phyloP scores from a whole-genome alignment of 1,140 invertebrate species.

The Zaprionus africanus region DNA sequence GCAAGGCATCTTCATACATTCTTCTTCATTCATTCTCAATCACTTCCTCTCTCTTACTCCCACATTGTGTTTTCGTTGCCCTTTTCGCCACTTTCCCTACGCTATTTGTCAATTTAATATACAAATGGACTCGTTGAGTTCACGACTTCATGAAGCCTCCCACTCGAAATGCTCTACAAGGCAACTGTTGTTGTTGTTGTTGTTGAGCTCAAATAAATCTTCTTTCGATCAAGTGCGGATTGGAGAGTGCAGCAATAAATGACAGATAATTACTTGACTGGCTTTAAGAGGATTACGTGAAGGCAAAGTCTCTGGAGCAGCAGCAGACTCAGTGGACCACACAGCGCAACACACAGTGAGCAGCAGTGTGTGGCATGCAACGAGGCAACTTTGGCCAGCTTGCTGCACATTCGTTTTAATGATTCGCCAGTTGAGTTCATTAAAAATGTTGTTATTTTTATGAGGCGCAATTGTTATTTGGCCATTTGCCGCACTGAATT shows the following conservation, averaged over 20 bases:
- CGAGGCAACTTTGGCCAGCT: conserved; percentile 28
- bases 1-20: neutral
- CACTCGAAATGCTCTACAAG: neutral
- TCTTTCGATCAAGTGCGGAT: conserved; percentile 7
- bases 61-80: neutral
- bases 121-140: conserved; percentile 15
- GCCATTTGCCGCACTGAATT: conserved; percentile 37
- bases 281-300: conserved; percentile 1
- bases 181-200: too few species aligned
- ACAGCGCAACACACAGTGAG: neutral
- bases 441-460: conserved; percentile 46
- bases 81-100: conserved; percentile 13
- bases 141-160: neutral
- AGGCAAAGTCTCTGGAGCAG: neutral
- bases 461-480: conserved; percentile 48
- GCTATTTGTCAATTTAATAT: conserved; percentile 41
- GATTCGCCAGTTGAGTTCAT: conserved; percentile 39
- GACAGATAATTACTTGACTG: conserved; percentile 7
- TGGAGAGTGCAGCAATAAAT: conserved; percentile 4
- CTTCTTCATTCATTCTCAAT: neutral
- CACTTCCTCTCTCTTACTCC: neutral
- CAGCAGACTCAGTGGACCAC: conserved; percentile 11
- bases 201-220: conserved; percentile 1
- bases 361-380: neutral
- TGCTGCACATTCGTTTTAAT: conserved; percentile 44